These are phyloP conservation scores for Labia minor DNA, from an alignment of 2,888 invertebrate species.

Conservation along the genomic window DNA sequence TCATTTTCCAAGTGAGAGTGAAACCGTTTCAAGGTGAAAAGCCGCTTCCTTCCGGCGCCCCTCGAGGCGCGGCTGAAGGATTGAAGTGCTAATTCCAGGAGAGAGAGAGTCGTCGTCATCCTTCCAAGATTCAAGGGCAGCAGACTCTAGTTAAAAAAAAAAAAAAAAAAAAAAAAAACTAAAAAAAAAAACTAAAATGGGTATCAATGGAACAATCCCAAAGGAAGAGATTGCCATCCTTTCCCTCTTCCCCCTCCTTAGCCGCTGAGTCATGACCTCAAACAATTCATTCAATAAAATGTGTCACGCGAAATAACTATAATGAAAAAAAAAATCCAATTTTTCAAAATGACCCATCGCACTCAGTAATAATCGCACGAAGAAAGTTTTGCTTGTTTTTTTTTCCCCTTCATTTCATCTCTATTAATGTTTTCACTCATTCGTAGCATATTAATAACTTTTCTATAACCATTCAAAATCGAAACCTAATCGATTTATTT, in stretches of 20 bases:
- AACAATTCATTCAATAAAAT: constrained; percentile 8
- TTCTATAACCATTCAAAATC: too few relatives aligned
- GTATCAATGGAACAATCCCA: neutral
- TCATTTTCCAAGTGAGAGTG: constrained; percentile 7
- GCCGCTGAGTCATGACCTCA: constrained; percentile 1
- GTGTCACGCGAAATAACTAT: constrained; percentile 6
- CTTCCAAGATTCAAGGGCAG: neutral
- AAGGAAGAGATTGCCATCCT: neutral
- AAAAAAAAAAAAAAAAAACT: too few relatives aligned
- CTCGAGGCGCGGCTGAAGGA: too few relatives aligned
- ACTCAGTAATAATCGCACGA: too few relatives aligned
- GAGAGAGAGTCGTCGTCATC: neutral
- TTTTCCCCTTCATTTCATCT: too few relatives aligned
- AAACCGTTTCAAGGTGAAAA: constrained; percentile 5
- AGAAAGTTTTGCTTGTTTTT: too few relatives aligned
- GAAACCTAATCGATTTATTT: too few relatives aligned
- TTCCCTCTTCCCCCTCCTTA: neutral
- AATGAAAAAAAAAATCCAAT: neutral
- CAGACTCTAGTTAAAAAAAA: too few relatives aligned
- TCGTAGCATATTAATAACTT: too few relatives aligned
- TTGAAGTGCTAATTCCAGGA: neutral
- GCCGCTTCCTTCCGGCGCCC: constrained; percentile 2
- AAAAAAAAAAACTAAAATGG: too few relatives aligned
- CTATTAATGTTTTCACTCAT: too few relatives aligned
- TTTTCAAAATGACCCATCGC: neutral